Percentiles rank a stretch among this genome's conserved stretches.
phyloP scores from a whole-genome alignment of 2,888 invertebrate genomes.

The Hyles lineata region DNA sequence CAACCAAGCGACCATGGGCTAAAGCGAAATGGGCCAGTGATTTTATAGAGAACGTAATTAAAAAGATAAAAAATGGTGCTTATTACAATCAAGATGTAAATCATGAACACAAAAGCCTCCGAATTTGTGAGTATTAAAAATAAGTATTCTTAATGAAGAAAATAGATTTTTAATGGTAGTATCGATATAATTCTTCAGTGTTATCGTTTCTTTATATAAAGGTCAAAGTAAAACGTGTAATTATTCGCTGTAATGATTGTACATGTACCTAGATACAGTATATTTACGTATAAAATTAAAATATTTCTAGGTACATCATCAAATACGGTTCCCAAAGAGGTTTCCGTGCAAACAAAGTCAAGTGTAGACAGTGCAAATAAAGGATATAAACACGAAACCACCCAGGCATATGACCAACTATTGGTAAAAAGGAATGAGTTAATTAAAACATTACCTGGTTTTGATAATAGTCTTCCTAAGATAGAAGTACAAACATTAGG shows the following conservation, averaged over 20 bases:
- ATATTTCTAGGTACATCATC: too few relatives aligned
- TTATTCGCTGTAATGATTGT: too few relatives aligned
- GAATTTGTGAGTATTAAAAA: conserved; percentile 39
- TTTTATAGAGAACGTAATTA: conserved; percentile 73
- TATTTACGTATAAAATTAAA: too few relatives aligned
- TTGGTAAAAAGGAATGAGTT: conserved; percentile 35
- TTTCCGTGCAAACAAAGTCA: conserved; percentile 52
- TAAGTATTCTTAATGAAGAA: background rate
- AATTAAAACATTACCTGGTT: conserved; percentile 56
- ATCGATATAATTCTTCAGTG: too few relatives aligned
- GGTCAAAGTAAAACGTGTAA: too few relatives aligned
- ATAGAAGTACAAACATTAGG: conserved; percentile 63
- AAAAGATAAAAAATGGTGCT: conserved; percentile 66
- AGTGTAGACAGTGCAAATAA: background rate
- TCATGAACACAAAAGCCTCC: conserved; percentile 32
- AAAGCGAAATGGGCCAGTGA: conserved; percentile 71
- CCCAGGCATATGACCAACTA: background rate
- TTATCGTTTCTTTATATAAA: too few relatives aligned
- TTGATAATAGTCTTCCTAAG: conserved; percentile 55
- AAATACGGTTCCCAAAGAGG: conserved; percentile 49
- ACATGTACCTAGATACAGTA: too few relatives aligned
- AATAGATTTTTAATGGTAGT: background rate
- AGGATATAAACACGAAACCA: background rate
- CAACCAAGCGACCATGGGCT: conserved; percentile 49
- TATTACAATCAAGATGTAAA: conserved; percentile 63